Evolutionary conservation across 2,888 invertebrate genomes (phyloP).

Genomic region (Emmelina monodactyla): DNA sequence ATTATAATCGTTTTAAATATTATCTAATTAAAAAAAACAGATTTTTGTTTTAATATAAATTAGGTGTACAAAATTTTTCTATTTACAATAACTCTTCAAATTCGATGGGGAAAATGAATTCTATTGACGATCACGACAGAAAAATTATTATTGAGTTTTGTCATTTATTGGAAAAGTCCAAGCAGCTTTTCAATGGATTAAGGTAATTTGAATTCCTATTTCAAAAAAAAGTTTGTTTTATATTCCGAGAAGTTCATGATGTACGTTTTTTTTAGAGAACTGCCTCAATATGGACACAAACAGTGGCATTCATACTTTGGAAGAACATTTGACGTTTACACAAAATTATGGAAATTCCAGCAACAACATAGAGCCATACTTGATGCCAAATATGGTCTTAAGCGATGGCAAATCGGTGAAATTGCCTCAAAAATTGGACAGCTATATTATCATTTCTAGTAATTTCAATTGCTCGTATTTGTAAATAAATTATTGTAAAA

Average conservation of each 20-base stretch:
- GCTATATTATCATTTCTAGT: constrained; percentile 98
- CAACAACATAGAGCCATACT: constrained; percentile 92
- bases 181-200: constrained; percentile 95
- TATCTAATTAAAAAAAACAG: too few species aligned
- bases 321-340: constrained; percentile 96
- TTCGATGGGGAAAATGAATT: constrained; percentile 9
- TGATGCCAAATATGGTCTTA: constrained; percentile 92
- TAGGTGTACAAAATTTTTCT: too few species aligned
- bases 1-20: too few species aligned
- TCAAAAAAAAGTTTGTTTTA: not conserved
- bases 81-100: not conserved
- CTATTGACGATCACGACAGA: constrained; percentile 82
- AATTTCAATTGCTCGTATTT: constrained; percentile 58
- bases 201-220: constrained; percentile 60
- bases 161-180: constrained; percentile 95
- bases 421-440: constrained; percentile 99
- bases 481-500: not conserved
- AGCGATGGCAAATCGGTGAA: constrained; percentile 98
- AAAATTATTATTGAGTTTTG: constrained; percentile 96
- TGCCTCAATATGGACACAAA: constrained; percentile 96
- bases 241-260: not conserved
- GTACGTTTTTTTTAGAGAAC: constrained; percentile 83
- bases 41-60: too few species aligned
- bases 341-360: constrained; percentile 97
- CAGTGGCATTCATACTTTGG: constrained; percentile 99